A percentile compares a stretch with the other conserved stretches of the same genome.
Evolutionary conservation across 1,140 invertebrate genomes (phyloP).

Genomic region (Leptopilina boulardi): DNA sequence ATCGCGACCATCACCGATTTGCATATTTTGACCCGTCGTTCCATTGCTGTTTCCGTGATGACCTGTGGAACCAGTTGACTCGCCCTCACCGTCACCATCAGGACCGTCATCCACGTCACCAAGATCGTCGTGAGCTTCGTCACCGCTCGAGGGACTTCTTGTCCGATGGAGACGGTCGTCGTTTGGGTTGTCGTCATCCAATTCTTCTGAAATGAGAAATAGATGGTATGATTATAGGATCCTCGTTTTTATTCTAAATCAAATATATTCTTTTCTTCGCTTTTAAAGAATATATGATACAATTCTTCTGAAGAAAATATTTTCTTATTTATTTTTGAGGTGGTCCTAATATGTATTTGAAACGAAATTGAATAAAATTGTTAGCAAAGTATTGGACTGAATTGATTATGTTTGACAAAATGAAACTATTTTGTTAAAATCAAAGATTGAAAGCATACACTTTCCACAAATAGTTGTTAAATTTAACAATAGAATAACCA

Average conservation of each 20-base stretch:
- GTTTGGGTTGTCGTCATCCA: conserved; percentile 69
- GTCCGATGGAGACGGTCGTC: conserved; percentile 67
- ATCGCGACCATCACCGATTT: conserved; percentile 74
- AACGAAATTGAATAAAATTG: no score
- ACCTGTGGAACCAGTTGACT: conserved; percentile 71
- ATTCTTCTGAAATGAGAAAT: conserved; percentile 66
- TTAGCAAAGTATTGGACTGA: not conserved
- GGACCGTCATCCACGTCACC: conserved; percentile 78
- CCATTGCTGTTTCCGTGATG: conserved; percentile 74
- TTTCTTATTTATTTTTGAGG: no score
- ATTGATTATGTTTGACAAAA: not conserved
- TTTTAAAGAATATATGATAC: no score
- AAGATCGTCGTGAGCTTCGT: conserved; percentile 83
- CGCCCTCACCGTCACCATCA: conserved; percentile 78
- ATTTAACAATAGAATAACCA: not conserved
- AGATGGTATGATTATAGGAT: no score
- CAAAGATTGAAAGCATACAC: not conserved
- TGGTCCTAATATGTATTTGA: no score
- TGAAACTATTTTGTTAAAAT: not conserved
- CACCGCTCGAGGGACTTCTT: conserved; percentile 76
- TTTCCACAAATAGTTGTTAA: not conserved
- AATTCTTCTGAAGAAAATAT: no score
- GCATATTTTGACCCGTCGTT: conserved; percentile 61
- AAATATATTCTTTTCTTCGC: no score
- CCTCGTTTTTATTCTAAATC: no score